Base-by-base conservation (phyloP, 2,113 vertebrate species). In the Pelobates fuscus region DNA sequence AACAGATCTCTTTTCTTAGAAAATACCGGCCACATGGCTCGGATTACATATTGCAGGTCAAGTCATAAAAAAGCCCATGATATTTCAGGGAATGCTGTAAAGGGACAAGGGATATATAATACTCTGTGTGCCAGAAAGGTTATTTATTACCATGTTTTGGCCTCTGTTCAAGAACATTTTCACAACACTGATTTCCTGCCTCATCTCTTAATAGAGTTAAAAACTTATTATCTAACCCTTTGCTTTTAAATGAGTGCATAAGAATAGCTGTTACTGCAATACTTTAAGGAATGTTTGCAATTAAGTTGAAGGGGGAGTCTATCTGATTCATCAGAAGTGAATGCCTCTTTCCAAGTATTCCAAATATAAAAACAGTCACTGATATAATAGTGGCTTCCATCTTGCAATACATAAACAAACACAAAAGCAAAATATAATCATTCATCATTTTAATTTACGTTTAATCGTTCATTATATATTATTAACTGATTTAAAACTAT, bases 151-250 rank as follows among this genome's bases (percentile, higher is more conserved):
- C 29, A 43, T 43, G 23, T 60, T 18, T 75, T 75, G 72, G 72
- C 72, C 26, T 67, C n/a, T 10, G 30, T 60, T 75, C 72, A 58
- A 75, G 63, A 75, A 75, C 63, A 75, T 67, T 75, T 75, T 75
- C 55, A 75, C 72, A 75, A 59, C 63, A 46, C 54, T 75, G 41
- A 57, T 75, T 75, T 75, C 72, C 72, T 75, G 72, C 72, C 63
- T 58, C 54, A 75, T 75, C 63, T 32, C 65, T 72, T 67, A 67
- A 49, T 46, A 43, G 58, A 71, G 41, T 71, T 43, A 71, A 49
- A 49, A 49, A 5, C 44, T 49, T 49, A 14, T 17, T 49, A 49
- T 49, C 44, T 49, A 49, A 49, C 44, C 44, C 32, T 37, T 10
- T 49, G 15, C 44, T 49, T 49, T 49, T 49, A 14, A 49, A 49